phyloP scores from a whole-genome alignment of 2,797 vertebrate species.

The Sciurus vulgaris region DNA sequence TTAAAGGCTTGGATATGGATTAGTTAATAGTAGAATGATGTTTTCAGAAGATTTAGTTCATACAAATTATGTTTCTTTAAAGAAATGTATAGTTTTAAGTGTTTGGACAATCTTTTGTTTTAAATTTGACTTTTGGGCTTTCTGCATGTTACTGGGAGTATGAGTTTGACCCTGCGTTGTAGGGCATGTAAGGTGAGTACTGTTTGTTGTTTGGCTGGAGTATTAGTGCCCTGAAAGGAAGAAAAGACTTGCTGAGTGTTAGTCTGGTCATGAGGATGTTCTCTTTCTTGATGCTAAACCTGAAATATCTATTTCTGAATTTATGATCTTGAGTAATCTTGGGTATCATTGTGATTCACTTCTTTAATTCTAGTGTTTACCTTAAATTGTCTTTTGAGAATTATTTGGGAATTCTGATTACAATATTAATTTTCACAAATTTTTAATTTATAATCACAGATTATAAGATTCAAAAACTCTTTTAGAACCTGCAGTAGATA shows the following conservation, averaged over 20 bases:
- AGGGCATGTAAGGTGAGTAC: constrained; percentile 82
- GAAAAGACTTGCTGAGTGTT: constrained; percentile 83
- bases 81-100: constrained; percentile 52
- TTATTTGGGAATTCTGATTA: constrained; percentile 58
- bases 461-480: constrained; percentile 47
- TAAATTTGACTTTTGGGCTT: constrained; percentile 47
- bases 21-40: constrained; percentile 50
- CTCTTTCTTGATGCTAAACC: constrained; percentile 82
- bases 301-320: constrained; percentile 84
- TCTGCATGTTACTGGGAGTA: background rate
- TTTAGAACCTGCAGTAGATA: constrained; percentile 47
- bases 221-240: constrained; percentile 76
- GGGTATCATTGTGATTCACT: constrained; percentile 73
- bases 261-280: constrained; percentile 83
- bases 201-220: constrained; percentile 76
- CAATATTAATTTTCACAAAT: constrained; percentile 53
- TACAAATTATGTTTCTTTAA: constrained; percentile 61
- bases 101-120: constrained; percentile 68
- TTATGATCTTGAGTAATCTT: constrained; percentile 81
- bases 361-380: constrained; percentile 72
- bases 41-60: constrained; percentile 61
- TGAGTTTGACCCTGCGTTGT: constrained; percentile 52
- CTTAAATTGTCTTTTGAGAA: constrained; percentile 51
- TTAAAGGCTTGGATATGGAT: constrained; percentile 44
- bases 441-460: constrained; percentile 41